phyloP scores from a whole-genome alignment of 2,797 vertebrate genomes.

The Gephyroberyx darwinii region DNA sequence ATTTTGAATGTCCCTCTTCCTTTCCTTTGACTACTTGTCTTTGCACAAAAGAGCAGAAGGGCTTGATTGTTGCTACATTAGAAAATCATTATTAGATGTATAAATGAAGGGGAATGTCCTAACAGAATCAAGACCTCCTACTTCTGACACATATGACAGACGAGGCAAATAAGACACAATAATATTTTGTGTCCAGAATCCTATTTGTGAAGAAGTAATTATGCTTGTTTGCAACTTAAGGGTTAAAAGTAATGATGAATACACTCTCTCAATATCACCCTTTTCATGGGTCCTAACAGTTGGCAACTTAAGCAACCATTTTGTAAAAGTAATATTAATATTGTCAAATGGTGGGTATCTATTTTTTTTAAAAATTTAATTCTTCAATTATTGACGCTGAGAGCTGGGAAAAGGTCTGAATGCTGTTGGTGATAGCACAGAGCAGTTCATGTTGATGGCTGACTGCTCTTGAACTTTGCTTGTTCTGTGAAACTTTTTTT shows the following conservation, averaged over 20 bases:
- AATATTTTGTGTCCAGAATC: no score
- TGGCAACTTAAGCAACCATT: slow-evolving; percentile 1
- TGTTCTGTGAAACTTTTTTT: slow-evolving; percentile 20
- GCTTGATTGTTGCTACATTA: no score
- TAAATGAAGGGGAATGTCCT: no score
- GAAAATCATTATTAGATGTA: no score
- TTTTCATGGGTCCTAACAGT: neutral
- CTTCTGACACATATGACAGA: no score
- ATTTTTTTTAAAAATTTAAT: neutral
- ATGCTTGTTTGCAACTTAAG: no score
- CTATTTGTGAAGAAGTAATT: no score
- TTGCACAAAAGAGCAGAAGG: no score
- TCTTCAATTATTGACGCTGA: neutral
- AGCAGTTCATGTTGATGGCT: neutral
- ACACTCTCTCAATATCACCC: slow-evolving; percentile 1
- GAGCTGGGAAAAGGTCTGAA: neutral
- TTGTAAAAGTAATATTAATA: neutral
- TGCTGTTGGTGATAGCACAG: neutral
- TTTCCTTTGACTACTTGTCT: no score
- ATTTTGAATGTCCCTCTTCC: no score
- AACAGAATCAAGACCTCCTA: no score
- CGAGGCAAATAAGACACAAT: no score
- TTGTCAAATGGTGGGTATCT: neutral
- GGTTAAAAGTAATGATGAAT: neutral
- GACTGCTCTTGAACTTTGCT: neutral